phyloP scores from a whole-genome alignment of 2,797 vertebrate species.

The Tangara arthus region DNA sequence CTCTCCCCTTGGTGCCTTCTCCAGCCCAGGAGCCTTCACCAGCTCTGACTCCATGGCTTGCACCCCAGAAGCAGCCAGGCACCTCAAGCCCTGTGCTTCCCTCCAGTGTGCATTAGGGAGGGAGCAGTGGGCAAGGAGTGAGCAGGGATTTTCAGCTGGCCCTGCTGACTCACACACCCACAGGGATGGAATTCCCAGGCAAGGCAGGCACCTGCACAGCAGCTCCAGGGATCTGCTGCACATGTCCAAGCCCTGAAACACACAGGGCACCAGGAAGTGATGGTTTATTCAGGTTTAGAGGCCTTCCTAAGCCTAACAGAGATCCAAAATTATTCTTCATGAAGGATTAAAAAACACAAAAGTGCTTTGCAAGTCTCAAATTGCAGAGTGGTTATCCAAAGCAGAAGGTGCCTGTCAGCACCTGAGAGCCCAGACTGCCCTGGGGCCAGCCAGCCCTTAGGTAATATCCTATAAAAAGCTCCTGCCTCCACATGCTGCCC shows the following conservation, averaged over 20 bases:
- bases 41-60: neutral
- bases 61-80: neutral
- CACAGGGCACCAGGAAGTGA: neutral
- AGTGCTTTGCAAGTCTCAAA: neutral
- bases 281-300: neutral
- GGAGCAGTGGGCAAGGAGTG: neutral
- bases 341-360: neutral
- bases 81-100: too few species aligned
- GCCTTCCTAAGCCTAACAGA: neutral
- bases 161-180: neutral
- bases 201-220: fast-evolving
- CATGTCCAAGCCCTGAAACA: neutral
- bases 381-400: neutral
- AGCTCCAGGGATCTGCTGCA: neutral
- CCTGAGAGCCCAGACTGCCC: neutral
- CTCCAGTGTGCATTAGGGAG: neutral
- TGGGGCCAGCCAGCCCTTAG: neutral
- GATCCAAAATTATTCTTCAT: neutral
- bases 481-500: neutral
- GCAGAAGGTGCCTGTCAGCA: neutral
- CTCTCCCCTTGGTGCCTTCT: neutral
- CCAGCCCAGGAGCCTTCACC: neutral
- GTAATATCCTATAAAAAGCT: neutral
- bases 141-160: neutral
- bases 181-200: fast-evolving